Evolutionary conservation across 2,888 invertebrate genomes (phyloP).

Genomic region (Cremastobaeus sp.): DNA sequence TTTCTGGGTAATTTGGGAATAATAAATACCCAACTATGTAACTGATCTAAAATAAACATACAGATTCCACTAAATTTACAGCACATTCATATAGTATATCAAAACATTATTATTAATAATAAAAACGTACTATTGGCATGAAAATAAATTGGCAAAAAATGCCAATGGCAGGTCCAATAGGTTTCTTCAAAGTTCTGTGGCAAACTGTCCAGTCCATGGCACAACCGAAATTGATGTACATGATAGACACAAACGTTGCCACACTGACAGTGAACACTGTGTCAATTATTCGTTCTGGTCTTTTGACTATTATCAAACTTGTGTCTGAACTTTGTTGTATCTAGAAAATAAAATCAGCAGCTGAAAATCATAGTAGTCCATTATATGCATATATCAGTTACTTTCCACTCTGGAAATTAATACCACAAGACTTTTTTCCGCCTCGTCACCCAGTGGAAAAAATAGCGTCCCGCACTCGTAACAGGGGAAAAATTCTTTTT

Average conservation of each 20-base stretch:
- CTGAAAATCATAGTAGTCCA: neutral
- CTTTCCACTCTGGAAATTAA: too few species aligned
- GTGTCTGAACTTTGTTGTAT: slow-evolving; percentile 52
- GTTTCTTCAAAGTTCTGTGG: slow-evolving; percentile 83
- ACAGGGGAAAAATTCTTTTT: too few species aligned
- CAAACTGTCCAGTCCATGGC: slow-evolving; percentile 88
- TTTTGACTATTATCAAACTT: slow-evolving; percentile 81
- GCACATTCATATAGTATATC: too few species aligned
- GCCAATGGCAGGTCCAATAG: slow-evolving; percentile 88
- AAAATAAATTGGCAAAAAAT: slow-evolving; percentile 88
- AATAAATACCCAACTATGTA: slow-evolving; percentile 85
- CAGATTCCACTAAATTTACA: too few species aligned
- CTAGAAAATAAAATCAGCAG: neutral
- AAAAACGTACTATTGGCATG: slow-evolving; percentile 90
- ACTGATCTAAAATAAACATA: slow-evolving; percentile 82
- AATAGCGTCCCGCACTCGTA: too few species aligned
- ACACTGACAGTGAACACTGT: slow-evolving; percentile 87
- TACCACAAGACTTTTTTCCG: too few species aligned
- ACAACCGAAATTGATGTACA: slow-evolving; percentile 95
- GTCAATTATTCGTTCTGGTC: slow-evolving; percentile 84
- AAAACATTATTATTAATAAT: too few species aligned
- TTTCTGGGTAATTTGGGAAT: slow-evolving; percentile 84
- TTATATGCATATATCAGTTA: neutral
- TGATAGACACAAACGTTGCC: slow-evolving; percentile 85
- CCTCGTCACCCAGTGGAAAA: too few species aligned